Evolutionary conservation across 2,888 invertebrate species (phyloP), one percentile per base, ranked within the genome.

Genomic region (Charanyca ferruginea): DNA sequence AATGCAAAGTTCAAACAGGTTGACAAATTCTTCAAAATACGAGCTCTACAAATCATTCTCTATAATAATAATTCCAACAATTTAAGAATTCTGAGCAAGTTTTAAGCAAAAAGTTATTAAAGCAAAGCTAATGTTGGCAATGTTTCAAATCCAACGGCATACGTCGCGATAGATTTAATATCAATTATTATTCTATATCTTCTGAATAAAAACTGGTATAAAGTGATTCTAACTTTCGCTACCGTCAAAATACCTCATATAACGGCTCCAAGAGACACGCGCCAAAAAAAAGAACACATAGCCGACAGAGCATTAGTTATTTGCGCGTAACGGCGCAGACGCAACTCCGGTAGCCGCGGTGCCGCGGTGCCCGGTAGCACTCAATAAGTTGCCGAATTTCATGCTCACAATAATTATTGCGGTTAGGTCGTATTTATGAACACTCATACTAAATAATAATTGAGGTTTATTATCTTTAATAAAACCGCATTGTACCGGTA

Each of bases 241-340:
- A 91, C 87, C 90, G 89, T 69, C 85, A 83, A 84, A 88, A 85
- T 88, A 87, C 86, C 87, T 87, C 91, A 87, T 88, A 91, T 94
- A 94, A 94, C 93, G 94, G 94, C 90, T 79, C 89, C 84, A 88
- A 90, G 89, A 90, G 91, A 93, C 94, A 93, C 94, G 94, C 90
- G 94, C 94, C 93, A 93, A 94, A 95, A 94, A 32, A 94, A 89
- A 90, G 89, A 89, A 70, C 60, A 87, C 86, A 83, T 81, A 82
- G 85, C 86, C 89, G 89, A 87, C 87, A 83, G 83, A 83, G 84
- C 86, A 89, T 92, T 90, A 87, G 90, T 90, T 92, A 90, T 93
- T 91, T 89, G 91, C 93, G 94, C 94, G 94, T 94, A 95, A 94
- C 94, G 94, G 94, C 91, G 61, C 77, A 18, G 92, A 94, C 91